Evolutionary conservation across 2,888 invertebrate species (phyloP).

Genomic region (Noctua fimbriata): DNA sequence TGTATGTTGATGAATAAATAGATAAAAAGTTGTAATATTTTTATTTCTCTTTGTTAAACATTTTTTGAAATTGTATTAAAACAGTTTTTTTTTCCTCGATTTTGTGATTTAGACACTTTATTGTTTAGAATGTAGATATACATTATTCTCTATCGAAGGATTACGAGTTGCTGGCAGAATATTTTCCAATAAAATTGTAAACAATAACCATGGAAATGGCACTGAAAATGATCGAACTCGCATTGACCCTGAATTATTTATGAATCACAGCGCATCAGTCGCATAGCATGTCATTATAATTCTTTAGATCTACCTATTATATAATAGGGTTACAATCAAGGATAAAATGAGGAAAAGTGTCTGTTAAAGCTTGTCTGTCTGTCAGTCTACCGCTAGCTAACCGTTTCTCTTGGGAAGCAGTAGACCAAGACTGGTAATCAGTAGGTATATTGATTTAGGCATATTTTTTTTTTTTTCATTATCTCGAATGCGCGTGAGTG

Average conservation of each 20-base stretch:
- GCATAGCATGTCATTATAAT: background rate
- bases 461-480: background rate
- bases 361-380: background rate
- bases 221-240: background rate
- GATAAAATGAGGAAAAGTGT: background rate
- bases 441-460: slow-evolving; percentile 43
- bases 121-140: background rate
- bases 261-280: background rate
- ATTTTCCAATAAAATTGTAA: background rate
- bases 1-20: slow-evolving; percentile 91
- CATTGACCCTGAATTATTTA: slow-evolving; percentile 6
- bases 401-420: background rate
- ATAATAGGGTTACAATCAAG: background rate
- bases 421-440: slow-evolving; percentile 12
- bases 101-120: background rate
- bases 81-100: background rate
- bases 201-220: background rate
- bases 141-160: background rate
- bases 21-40: slow-evolving; percentile 80
- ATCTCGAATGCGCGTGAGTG: slow-evolving; percentile 53
- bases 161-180: background rate
- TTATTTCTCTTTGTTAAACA: slow-evolving; percentile 43
- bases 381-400: background rate
- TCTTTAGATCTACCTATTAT: background rate
- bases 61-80: background rate